Conservation (phyloP, 2,888 invertebrate species). For the Leptinotarsa haldemani region DNA sequence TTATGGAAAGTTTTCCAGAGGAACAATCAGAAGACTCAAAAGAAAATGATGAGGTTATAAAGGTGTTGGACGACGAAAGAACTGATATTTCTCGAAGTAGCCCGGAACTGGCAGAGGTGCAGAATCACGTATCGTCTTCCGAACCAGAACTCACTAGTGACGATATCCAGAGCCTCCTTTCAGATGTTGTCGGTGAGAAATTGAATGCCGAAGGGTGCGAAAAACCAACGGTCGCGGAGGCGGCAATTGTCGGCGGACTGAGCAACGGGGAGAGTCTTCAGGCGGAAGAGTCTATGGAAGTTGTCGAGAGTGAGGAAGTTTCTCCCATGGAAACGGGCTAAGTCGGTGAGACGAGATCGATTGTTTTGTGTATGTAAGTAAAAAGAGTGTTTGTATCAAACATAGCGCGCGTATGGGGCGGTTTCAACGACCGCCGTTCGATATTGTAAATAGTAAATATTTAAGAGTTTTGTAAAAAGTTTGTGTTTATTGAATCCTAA, state of each 20-base stretch:
- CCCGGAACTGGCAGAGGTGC: neutral
- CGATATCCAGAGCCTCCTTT: constrained; percentile 43
- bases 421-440: constrained; percentile 28
- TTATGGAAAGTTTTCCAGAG: neutral
- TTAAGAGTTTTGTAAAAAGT: constrained; percentile 43
- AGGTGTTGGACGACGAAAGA: constrained; percentile 21
- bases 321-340: constrained; percentile 45
- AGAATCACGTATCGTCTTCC: constrained; percentile 15
- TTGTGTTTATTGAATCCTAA: constrained; percentile 28
- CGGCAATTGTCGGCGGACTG: constrained; percentile 30
- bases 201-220: constrained; percentile 19
- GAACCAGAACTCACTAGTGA: constrained; percentile 39
- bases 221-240: constrained; percentile 13
- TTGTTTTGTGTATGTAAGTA: constrained; percentile 26
- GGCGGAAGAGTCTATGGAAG: constrained; percentile 22
- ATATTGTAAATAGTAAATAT: constrained; percentile 42
- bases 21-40: neutral
- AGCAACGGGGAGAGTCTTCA: constrained; percentile 13
- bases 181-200: constrained; percentile 38
- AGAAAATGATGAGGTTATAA: constrained; percentile 18
- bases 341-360: constrained; percentile 12
- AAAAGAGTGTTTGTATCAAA: constrained; percentile 43
- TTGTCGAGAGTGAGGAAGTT: constrained; percentile 22
- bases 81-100: constrained; percentile 25
- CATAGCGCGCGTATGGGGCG: constrained; percentile 28